These are phyloP conservation scores for Sinopyrophorus schimmeli DNA, from an alignment of 2,888 invertebrate genomes.

Conservation along the genomic window DNA sequence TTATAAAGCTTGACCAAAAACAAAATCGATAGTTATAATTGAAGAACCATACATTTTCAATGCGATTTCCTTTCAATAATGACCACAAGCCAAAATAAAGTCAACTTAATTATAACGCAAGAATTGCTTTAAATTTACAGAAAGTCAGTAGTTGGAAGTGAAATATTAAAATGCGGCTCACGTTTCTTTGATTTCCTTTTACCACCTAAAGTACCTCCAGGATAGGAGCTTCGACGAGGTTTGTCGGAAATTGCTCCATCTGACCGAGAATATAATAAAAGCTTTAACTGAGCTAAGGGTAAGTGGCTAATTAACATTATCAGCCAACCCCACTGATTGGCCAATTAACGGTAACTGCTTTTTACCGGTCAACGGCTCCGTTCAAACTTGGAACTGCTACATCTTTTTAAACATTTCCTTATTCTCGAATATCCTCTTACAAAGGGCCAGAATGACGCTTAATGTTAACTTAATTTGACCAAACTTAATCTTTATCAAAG, in stretches of 20 bases:
- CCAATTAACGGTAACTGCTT: conserved; percentile 32
- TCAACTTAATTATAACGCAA: conserved; percentile 36
- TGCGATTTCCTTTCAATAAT: conserved; percentile 12
- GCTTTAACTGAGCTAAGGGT: conserved; percentile 32
- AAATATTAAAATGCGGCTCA: conserved; percentile 30
- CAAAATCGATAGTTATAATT: no score
- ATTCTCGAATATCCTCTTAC: conserved; percentile 10
- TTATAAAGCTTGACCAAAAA: no score
- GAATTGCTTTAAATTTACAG: conserved; percentile 35
- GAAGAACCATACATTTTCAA: no score
- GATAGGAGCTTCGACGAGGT: conserved; percentile 32
- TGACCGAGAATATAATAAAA: conserved; percentile 36
- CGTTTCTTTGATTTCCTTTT: conserved; percentile 35
- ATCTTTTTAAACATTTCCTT: conserved; percentile 12
- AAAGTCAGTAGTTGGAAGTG: conserved; percentile 24
- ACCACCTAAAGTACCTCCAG: conserved; percentile 31
- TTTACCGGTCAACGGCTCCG: conserved; percentile 22
- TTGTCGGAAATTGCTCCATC: conserved; percentile 40
- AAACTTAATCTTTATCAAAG: conserved; percentile 13
- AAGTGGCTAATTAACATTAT: conserved; percentile 37
- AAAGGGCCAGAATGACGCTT: conserved; percentile 6
- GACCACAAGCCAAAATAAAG: conserved; percentile 22
- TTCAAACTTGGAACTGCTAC: conserved; percentile 21
- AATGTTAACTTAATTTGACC: conserved; percentile 20
- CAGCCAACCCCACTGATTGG: conserved; percentile 32